Evolutionary conservation across 2,113 vertebrate species (phyloP), one percentile per base, ranked within the genome.

Genomic region (Dryoscopus gambensis): DNA sequence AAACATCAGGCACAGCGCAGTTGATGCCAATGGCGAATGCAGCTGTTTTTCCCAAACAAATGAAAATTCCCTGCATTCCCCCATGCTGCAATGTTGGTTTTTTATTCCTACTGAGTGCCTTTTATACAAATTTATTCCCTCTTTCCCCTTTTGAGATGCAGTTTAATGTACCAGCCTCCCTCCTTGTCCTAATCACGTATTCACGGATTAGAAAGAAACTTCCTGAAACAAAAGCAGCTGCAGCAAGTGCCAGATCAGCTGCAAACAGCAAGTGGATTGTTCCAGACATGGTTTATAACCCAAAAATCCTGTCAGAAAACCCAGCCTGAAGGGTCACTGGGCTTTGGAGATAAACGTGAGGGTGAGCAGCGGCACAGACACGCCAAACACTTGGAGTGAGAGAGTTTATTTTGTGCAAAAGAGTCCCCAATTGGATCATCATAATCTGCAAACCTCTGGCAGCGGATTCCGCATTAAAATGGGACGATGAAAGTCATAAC

Each of bases 181-280:
- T 87, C 47, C 69, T 74, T 5, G 1, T 33, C 65, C 79, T 78
- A 56, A 73, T 79, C 37, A 12, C 18, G 4, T 19, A 60, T 83
- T 95, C 46, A 69, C 5, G 67, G 87, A 42, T 71, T 62, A 30
- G 44, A 76, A 56, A 53, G 53, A 52, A 50, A 65, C 67, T 81
- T 86, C 64, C 80, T 62, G 59, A 94, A 77, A 53, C 91, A 92
- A 94, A 92, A n/a, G 73, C 63, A 69, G 60, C 24, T 8, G 49
- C 81, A 62, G 87, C 83, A 33, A 74, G 76, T 27, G 80, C 84
- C 84, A 74, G 76, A 62, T 84, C 55, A 70, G 93, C 91, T 4
- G 14, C 57, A 90, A 94, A 40, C 76, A 74, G 91, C 64, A 8
- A 86, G 16, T 31, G 3, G 46, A 84, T 77, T 84, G 55, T 65